Evolutionary conservation across 2,797 vertebrate genomes (phyloP), one percentile per base, ranked within the genome.

Genomic region (Florisuga fusca): DNA sequence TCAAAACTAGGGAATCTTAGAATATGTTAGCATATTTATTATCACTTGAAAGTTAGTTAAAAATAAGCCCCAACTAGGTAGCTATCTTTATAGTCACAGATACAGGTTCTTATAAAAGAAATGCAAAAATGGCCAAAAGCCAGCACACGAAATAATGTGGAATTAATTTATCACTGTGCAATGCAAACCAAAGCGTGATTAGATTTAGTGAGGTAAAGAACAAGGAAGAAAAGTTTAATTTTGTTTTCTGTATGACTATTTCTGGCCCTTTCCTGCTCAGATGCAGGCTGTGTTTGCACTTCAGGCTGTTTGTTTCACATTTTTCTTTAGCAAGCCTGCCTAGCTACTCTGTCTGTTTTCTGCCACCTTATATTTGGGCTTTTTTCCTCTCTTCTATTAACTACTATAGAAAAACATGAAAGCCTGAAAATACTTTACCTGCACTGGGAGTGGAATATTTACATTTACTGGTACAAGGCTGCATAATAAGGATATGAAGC

Each of bases 21-120:
- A 89, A 85, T 85, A 55, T 45, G 25, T 85, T 87, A 86, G 19
- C 62, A 53, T 83, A 72, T 66, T 75, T 73, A 48, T 91, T 81
- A 72, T 57, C 59, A 63, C 55, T 69, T 48, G 62, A 62, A 83
- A 86, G 34, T 19, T 53, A 46, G 22, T 89, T 78, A 92, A 91
- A 95, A 87, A 94, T 89, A 90, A 87, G 25, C 18, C 22, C 69
- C 31, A 91, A 81, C 15, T 54, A 57, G 43, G 34, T 77, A 89
- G 71, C 66, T 91, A 3, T 75, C 66, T 91, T 84, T 95, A 69
- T 81, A 46, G 38, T 73, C n/a, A 83, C 19, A 73, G 34, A 57
- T 29, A 57, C 2, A 83, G 61, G 20, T 86, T 75, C 62, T 73
- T 6, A n/a, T 55, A 41, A 81, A 86, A 81, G 68, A 82, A 83